phyloP scores from a whole-genome alignment of 2,797 vertebrate genomes.

The Leptodactylus fallax region DNA sequence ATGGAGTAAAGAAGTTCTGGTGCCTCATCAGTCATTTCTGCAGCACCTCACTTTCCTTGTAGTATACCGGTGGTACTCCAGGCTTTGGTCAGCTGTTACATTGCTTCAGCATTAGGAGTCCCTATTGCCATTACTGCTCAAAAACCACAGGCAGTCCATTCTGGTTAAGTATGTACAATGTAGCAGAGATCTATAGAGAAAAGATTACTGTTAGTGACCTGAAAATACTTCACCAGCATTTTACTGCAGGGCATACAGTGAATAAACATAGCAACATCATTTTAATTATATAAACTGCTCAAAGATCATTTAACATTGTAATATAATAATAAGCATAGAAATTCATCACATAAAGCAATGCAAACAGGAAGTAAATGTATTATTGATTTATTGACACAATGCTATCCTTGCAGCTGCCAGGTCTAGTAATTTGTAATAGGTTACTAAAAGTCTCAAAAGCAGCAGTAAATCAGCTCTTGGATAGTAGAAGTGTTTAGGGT shows the following conservation, averaged over 20 bases:
- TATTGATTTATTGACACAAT: slow-evolving; percentile 4
- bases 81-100: neutral
- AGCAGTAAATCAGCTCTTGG: neutral
- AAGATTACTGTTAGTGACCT: slow-evolving; percentile 3
- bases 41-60: slow-evolving; percentile 69
- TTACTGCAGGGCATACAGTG: neutral
- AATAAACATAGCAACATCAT: neutral
- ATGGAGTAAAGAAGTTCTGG: slow-evolving; percentile 67
- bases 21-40: slow-evolving; percentile 88
- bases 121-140: neutral
- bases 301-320: slow-evolving; percentile 4
- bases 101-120: neutral
- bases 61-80: neutral
- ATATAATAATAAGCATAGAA: neutral
- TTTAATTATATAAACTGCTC: neutral
- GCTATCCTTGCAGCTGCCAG: neutral
- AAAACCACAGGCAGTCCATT: slow-evolving; percentile 23
- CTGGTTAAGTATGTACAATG: neutral
- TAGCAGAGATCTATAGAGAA: neutral
- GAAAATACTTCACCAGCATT: neutral
- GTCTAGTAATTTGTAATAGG: neutral
- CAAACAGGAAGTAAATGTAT: neutral
- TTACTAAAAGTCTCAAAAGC: neutral
- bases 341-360: neutral
- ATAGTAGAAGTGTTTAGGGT: neutral